Base-by-base conservation (phyloP, 2,797 vertebrate genomes). In the Tamandua tetradactyla region DNA sequence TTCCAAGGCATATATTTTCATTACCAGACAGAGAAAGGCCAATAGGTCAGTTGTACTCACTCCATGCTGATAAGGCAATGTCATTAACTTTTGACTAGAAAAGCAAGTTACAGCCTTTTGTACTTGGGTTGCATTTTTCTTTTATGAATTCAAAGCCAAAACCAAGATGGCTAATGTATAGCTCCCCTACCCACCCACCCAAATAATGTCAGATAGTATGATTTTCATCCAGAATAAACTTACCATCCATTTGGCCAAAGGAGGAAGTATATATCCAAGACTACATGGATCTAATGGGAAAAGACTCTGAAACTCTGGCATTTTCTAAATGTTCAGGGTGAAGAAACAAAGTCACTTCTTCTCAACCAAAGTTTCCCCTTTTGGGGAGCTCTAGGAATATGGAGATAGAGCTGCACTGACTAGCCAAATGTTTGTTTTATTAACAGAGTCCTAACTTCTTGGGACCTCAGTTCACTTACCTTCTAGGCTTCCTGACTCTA, bases 101-200 rank as follows among this genome's bases (percentile, higher is more conserved):
- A 72, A 52, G 66, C 18, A 66, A 44, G 61, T 52, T 59, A 78
- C 2, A 78, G 61, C 64, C 64, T 30, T 59, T 87, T 72, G 13
- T 55, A 11, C 20, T 81, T 69, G 9, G 32, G 35, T 49, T 62
- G 27, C 75, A 18, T 27, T 80, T 75, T 89, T 55, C 55, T 79
- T 64, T 75, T 90, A 90, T 42, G 32, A 62, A 88, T 27, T 78
- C 64, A 88, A 74, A 95, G 55, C 57, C 68, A 87, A 94, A 91
- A n/a, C 42, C 7, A 52, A 84, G 78, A 40, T 64, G 52, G 52
- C 79, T 27, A 35, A 4, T 27, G 40, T 9, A 30, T n/a, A n/a
- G n/a, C n/a, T n/a, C n/a, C n/a, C n/a, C n/a, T n/a, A n/a, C n/a
- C n/a, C n/a, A n/a, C 14, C 7, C 15, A 32, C n/a, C 32, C 12